Evolutionary conservation across 2,888 invertebrate genomes (phyloP).

Genomic region (Caenorhabditis panamensis): DNA sequence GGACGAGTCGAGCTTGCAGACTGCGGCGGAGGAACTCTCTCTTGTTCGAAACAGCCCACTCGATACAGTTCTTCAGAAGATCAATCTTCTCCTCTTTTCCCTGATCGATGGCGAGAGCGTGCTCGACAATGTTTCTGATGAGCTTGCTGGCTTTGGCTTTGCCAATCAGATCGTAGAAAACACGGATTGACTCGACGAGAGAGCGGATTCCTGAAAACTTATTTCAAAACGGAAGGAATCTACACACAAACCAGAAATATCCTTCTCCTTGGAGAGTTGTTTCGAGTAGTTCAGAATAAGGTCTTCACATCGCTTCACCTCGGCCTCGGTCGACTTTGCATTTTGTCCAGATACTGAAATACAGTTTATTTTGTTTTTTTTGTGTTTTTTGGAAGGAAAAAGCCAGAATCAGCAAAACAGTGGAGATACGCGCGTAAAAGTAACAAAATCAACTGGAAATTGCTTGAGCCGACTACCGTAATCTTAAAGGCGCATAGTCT

Average conservation of each 20-base stretch:
- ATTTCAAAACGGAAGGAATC: background rate
- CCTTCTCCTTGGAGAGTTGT: conserved; percentile 89
- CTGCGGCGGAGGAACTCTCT: conserved; percentile 97
- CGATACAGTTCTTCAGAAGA: conserved; percentile 91
- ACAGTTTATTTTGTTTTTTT: background rate
- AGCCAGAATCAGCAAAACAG: no score
- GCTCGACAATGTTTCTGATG: conserved; percentile 95
- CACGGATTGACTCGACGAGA: conserved; percentile 94
- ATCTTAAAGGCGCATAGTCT: conserved; percentile 24
- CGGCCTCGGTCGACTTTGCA: conserved; percentile 85
- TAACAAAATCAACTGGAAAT: no score
- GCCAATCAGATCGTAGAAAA: conserved; percentile 94
- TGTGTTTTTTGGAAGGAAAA: conserved; percentile 1
- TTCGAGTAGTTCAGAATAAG: conserved; percentile 93
- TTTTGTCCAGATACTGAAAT: conserved; percentile 51
- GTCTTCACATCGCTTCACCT: conserved; percentile 92
- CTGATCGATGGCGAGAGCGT: conserved; percentile 94
- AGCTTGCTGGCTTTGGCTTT: conserved; percentile 99
- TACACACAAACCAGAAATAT: conserved; percentile 56
- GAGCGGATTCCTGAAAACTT: conserved; percentile 83
- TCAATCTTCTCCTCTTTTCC: conserved; percentile 81
- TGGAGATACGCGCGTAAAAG: no score
- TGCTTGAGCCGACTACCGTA: conserved; percentile 15
- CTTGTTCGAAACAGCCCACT: conserved; percentile 98
- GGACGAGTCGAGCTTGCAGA: conserved; percentile 94